Conservation (phyloP, 2,888 invertebrate genomes). For the Argynnis bischoffii region DNA sequence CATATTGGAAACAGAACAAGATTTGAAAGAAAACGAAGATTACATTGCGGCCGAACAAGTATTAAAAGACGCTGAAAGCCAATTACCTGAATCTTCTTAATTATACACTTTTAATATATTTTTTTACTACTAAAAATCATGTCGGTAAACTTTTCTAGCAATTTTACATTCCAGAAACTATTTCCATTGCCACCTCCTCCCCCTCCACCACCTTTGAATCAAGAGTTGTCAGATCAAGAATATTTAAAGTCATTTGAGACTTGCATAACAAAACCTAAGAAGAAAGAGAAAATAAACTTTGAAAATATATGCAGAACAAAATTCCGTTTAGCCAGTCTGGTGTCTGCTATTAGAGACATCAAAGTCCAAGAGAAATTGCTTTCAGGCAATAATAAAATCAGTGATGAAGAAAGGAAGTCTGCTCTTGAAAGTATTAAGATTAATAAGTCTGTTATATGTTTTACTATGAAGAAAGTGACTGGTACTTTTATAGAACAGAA, state of each 20-base stretch:
- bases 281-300: slow-evolving; percentile 33
- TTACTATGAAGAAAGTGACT: slow-evolving; percentile 63
- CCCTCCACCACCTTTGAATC: slow-evolving; percentile 39
- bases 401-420: slow-evolving; percentile 80
- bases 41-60: slow-evolving; percentile 86
- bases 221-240: slow-evolving; percentile 52
- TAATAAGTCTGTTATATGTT: slow-evolving; percentile 72
- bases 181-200: slow-evolving; percentile 51
- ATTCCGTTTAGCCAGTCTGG: slow-evolving; percentile 50
- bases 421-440: slow-evolving; percentile 74
- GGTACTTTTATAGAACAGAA: slow-evolving; percentile 64
- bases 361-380: slow-evolving; percentile 66
- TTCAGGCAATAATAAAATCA: slow-evolving; percentile 66
- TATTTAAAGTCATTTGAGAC: slow-evolving; percentile 56
- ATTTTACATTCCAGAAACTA: slow-evolving; percentile 71
- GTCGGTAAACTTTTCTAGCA: slow-evolving; percentile 63
- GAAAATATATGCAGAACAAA: slow-evolving; percentile 53
- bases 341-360: slow-evolving; percentile 50
- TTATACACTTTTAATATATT: slow-evolving; percentile 47
- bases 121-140: slow-evolving; percentile 64
- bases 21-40: slow-evolving; percentile 88
- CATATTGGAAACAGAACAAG: slow-evolving; percentile 87
- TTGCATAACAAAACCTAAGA: slow-evolving; percentile 32
- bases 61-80: slow-evolving; percentile 85
- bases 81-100: slow-evolving; percentile 70